Conservation (phyloP, 2,113 vertebrate species). For the Pristiophorus japonicus region DNA sequence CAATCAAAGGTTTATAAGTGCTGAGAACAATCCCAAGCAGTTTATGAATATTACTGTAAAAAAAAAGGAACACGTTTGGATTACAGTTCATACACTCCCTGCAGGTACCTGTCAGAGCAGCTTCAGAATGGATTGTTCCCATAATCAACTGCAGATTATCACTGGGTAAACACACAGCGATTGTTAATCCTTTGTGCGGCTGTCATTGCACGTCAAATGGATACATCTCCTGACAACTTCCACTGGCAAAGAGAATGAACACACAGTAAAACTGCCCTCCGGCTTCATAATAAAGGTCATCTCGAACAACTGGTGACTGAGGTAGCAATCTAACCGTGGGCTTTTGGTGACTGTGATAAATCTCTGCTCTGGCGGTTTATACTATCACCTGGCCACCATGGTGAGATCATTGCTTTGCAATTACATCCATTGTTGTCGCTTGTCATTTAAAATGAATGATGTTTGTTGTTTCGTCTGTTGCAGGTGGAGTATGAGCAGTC, state of each 20-base stretch:
- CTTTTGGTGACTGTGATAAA: neutral
- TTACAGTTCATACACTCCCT: neutral
- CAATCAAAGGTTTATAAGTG: neutral
- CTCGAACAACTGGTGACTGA: neutral
- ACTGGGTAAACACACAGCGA: neutral
- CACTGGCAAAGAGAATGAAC: neutral
- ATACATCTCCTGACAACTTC: neutral
- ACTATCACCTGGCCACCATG: neutral
- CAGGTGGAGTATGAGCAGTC: no score
- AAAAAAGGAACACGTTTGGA: neutral
- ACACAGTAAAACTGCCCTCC: neutral
- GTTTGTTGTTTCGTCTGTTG: no score
- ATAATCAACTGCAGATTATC: slow-evolving; percentile 15
- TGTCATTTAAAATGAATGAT: neutral
- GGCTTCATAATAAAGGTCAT: neutral
- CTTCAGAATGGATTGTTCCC: neutral
- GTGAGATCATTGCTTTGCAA: neutral
- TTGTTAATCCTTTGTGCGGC: neutral
- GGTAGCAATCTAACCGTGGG: neutral
- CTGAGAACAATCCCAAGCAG: neutral
- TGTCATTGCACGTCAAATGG: neutral
- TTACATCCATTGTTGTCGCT: neutral
- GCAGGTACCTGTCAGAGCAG: neutral
- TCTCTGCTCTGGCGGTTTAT: neutral
- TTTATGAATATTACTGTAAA: neutral